A percentile compares a stretch with the other conserved stretches of the same genome.
phyloP scores from a whole-genome alignment of 92 coral and sea anemone species.

The Desmophyllum pertusum region DNA sequence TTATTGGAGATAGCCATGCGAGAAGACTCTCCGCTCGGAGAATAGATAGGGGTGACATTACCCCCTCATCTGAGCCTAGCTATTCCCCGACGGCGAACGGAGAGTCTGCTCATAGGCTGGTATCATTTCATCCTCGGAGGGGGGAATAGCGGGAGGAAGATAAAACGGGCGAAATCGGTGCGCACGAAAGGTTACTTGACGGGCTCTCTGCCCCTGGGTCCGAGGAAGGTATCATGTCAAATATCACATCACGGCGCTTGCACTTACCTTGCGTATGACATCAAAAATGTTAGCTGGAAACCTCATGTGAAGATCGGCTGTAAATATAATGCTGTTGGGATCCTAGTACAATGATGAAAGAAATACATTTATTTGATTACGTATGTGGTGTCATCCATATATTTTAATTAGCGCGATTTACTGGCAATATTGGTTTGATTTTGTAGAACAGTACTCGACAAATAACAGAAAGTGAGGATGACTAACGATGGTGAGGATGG shows the following conservation, averaged over 20 bases:
- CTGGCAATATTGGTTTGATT: neutral
- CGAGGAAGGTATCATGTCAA: neutral
- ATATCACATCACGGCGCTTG: neutral
- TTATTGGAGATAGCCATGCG: no score
- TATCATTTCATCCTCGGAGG: no score
- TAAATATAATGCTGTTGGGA: conserved; percentile 70
- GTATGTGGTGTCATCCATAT: neutral
- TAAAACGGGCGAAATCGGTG: no score
- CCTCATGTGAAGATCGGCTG: conserved; percentile 67
- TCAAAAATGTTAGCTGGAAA: conserved; percentile 68
- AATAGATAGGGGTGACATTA: no score
- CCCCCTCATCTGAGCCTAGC: no score
- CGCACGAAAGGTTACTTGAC: no score
- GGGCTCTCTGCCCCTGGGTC: neutral
- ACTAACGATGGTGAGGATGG: no score
- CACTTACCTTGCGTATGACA: conserved; percentile 63
- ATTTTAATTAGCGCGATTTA: neutral
- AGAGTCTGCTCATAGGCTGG: no score
- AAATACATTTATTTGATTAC: neutral
- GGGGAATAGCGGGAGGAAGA: no score
- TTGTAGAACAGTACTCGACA: neutral
- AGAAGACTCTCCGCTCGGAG: no score
- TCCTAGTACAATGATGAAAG: conserved; percentile 36
- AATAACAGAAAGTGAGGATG: no score
- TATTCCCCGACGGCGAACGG: no score